Evolutionary conservation across 2,113 vertebrate genomes (phyloP).

Genomic region (Chunga burmeisteri): DNA sequence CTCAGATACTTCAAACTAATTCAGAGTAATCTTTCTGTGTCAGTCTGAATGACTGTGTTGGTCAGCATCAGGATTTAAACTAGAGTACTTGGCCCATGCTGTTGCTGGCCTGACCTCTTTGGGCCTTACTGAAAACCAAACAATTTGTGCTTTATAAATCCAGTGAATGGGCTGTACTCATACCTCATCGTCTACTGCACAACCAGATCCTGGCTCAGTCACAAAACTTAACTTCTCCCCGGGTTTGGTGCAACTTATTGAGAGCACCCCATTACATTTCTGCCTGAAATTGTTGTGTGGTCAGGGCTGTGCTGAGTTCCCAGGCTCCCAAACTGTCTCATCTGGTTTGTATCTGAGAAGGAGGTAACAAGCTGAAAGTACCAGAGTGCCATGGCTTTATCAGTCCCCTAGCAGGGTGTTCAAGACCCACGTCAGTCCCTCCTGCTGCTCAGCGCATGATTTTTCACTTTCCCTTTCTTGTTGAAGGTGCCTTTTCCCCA

Average conservation of each 20-base stretch:
- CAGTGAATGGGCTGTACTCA: conserved; percentile 20
- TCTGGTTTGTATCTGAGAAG: background rate
- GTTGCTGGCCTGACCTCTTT: background rate
- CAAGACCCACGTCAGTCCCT: background rate
- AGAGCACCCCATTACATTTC: background rate
- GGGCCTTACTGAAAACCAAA: conserved; percentile 34
- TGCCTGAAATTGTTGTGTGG: background rate
- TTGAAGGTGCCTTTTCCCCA: background rate
- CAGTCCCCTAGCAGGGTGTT: background rate
- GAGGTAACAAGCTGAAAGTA: background rate
- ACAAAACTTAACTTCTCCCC: background rate
- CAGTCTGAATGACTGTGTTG: background rate
- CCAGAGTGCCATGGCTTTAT: background rate
- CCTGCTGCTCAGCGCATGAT: background rate
- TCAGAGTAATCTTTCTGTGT: background rate
- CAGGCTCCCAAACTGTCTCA: background rate
- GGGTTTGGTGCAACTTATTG: background rate
- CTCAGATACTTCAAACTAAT: conserved; percentile 24
- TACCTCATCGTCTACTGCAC: background rate
- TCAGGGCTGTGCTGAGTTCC: background rate
- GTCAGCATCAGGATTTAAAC: conserved; percentile 39
- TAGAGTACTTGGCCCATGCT: conserved; percentile 12
- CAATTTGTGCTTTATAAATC: conserved; percentile 39
- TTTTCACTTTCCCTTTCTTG: background rate
- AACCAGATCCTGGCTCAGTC: background rate